Percentiles rank a stretch among this genome's conserved stretches.
phyloP scores from a whole-genome alignment of 2,888 invertebrate genomes.

The Acanthopleura granulata region DNA sequence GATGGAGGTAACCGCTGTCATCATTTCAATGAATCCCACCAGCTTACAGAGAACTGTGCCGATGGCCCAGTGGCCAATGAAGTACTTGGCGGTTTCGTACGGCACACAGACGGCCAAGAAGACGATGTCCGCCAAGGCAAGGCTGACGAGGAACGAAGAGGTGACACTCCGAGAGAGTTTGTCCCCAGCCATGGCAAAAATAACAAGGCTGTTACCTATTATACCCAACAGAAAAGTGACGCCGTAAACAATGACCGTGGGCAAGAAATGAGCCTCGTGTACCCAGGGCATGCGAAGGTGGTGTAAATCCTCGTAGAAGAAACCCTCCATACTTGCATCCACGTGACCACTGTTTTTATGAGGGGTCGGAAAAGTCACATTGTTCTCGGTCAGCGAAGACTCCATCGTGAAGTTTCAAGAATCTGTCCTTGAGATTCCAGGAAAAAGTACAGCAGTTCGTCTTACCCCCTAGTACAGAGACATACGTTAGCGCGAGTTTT shows the following conservation, averaged over 20 bases:
- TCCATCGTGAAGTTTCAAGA: too few species aligned
- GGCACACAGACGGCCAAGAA: conserved; percentile 71
- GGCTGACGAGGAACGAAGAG: conserved; percentile 55
- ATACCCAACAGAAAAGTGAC: conserved; percentile 68
- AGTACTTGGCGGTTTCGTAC: conserved; percentile 69
- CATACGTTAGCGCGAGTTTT: too few species aligned
- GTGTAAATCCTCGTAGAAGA: conserved; percentile 40
- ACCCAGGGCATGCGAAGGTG: conserved; percentile 46
- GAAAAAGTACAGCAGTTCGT: too few species aligned
- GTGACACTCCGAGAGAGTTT: conserved; percentile 63
- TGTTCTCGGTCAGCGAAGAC: too few species aligned
- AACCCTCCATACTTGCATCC: conserved; percentile 16
- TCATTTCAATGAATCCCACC: conserved; percentile 69
- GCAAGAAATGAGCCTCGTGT: conserved; percentile 41
- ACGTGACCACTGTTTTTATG: too few species aligned
- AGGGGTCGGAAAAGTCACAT: too few species aligned
- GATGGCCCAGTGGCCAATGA: conserved; percentile 68
- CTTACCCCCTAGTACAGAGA: too few species aligned
- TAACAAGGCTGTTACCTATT: conserved; percentile 69
- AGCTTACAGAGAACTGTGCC: conserved; percentile 70
- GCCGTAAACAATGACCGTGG: conserved; percentile 48
- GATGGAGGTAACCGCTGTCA: conserved; percentile 71
- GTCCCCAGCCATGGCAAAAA: conserved; percentile 69
- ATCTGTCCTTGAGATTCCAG: too few species aligned
- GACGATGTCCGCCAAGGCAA: conserved; percentile 70